A percentile compares a stretch with the other conserved stretches of the same genome.
These are phyloP conservation scores for Acronicta alni DNA, from an alignment of 2,888 invertebrate species.

Conservation along the genomic window DNA sequence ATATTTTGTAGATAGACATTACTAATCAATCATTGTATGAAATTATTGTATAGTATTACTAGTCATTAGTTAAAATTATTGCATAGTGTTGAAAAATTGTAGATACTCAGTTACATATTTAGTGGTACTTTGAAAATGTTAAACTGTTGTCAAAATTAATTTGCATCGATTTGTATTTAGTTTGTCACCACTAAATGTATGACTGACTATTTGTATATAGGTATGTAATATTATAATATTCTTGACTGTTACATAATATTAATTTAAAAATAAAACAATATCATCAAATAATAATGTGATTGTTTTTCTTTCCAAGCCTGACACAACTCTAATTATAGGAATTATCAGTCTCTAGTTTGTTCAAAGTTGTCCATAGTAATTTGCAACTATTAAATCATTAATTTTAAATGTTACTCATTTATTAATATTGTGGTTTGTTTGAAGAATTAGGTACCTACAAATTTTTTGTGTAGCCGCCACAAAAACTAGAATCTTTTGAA, in stretches of 20 bases:
- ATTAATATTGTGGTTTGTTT: constrained; percentile 72
- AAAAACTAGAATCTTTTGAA: constrained; percentile 69
- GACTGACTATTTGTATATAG: constrained; percentile 62
- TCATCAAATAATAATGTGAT: constrained; percentile 58
- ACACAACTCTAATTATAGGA: constrained; percentile 24
- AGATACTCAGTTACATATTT: constrained; percentile 66
- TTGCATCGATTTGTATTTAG: constrained; percentile 33
- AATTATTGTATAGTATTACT: constrained; percentile 83
- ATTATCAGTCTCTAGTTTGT: constrained; percentile 52
- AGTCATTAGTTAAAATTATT: constrained; percentile 84
- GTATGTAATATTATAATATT: constrained; percentile 67
- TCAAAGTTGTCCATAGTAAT: constrained; percentile 48
- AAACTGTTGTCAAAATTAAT: constrained; percentile 30
- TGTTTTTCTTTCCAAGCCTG: constrained; percentile 48
- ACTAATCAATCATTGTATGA: constrained; percentile 71
- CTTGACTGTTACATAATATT: constrained; percentile 79
- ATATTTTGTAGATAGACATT: constrained; percentile 85
- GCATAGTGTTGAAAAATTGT: constrained; percentile 74
- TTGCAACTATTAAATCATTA: constrained; percentile 59
- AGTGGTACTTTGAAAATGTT: constrained; percentile 48
- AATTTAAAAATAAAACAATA: constrained; percentile 77
- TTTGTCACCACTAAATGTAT: constrained; percentile 61
- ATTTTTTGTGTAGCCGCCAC: constrained; percentile 69
- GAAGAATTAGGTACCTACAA: constrained; percentile 64
- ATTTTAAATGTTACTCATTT: constrained; percentile 58